Percentiles rank a stretch among this genome's conserved stretches.
Evolutionary conservation across 2,888 invertebrate species (phyloP).

Genomic region (Drosophila multiciliata): DNA sequence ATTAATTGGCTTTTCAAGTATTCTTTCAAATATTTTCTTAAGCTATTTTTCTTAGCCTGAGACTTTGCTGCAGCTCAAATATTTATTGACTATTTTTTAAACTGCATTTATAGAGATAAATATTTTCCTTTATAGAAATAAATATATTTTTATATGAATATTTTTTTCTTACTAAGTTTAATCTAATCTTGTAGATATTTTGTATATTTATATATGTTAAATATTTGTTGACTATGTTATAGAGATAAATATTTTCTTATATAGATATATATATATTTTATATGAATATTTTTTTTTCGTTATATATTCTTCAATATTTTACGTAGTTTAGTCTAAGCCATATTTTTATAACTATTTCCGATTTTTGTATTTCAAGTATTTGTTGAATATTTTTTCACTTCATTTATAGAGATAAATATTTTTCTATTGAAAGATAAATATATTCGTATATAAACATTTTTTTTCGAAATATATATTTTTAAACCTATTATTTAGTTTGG

Average conservation of each 20-base stretch:
- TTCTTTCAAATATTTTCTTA: background rate
- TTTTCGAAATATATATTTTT: too few relatives aligned
- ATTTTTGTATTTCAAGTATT: background rate
- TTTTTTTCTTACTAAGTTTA: background rate
- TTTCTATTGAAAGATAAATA: too few relatives aligned
- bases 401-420: too few relatives aligned
- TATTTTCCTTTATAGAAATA: background rate
- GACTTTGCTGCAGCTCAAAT: background rate
- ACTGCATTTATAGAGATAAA: background rate
- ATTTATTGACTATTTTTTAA: background rate
- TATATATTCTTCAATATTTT: background rate
- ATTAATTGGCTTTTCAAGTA: background rate
- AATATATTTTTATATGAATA: background rate
- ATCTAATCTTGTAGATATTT: too few relatives aligned
- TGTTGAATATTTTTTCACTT: background rate
- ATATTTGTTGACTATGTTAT: too few relatives aligned
- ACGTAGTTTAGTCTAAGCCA: background rate
- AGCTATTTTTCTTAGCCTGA: background rate
- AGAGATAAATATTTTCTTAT: background rate
- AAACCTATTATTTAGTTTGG: too few relatives aligned
- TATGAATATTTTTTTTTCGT: too few relatives aligned
- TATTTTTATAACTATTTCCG: background rate
- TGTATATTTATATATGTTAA: too few relatives aligned
- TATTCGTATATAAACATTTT: too few relatives aligned
- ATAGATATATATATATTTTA: background rate